Conservation (phyloP, 2,888 invertebrate species). For the Rosalia funebris region DNA sequence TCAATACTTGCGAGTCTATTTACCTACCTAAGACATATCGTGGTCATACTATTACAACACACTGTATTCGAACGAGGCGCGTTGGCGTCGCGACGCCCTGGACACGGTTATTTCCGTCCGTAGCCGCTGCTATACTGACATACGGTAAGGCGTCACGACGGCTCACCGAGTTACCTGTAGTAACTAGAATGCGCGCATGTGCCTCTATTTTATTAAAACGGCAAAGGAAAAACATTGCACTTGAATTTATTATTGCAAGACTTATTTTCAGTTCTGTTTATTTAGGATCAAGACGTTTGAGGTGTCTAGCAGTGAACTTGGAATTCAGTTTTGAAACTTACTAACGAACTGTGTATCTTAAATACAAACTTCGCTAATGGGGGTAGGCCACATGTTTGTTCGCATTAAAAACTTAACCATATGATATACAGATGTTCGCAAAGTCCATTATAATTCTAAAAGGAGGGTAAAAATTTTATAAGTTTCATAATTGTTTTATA, state of each 20-base stretch:
- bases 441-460: no score
- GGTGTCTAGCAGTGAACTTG: not conserved
- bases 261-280: constrained; percentile 14
- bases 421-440: no score
- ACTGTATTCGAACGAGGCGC: constrained; percentile 42
- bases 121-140: constrained; percentile 60
- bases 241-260: constrained; percentile 1
- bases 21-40: constrained; percentile 54
- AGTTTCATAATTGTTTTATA: no score
- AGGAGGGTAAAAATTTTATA: no score
- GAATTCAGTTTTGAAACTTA: not conserved
- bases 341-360: not conserved
- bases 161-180: constrained; percentile 40
- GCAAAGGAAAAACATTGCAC: constrained; percentile 17
- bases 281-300: not conserved
- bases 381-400: no score
- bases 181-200: constrained; percentile 38
- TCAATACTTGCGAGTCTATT: constrained; percentile 16
- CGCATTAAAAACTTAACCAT: no score
- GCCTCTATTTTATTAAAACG: constrained; percentile 13
- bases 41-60: constrained; percentile 48
- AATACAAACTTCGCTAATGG: not conserved
- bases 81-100: constrained; percentile 57
- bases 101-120: constrained; percentile 60
- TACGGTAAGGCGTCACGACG: constrained; percentile 53